Conservation (phyloP, 1,140 invertebrate genomes). For the Agrilus planipennis region DNA sequence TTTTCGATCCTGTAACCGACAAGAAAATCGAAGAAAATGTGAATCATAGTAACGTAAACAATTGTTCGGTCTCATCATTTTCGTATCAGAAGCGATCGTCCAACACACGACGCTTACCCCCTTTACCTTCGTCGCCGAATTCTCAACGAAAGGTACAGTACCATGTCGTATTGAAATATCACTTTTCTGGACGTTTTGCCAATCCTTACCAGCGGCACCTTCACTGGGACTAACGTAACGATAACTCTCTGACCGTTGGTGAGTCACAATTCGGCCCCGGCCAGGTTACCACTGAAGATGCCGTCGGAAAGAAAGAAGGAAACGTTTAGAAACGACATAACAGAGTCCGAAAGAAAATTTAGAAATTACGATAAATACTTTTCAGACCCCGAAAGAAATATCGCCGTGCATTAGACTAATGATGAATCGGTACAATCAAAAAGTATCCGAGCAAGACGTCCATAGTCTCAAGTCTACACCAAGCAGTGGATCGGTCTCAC, state of each 20-base stretch:
- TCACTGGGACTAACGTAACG: too few species aligned
- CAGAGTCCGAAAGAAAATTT: too few species aligned
- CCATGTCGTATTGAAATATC: too few species aligned
- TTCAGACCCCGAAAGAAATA: constrained; percentile 46
- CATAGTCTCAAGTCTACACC: constrained; percentile 34
- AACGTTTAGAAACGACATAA: too few species aligned
- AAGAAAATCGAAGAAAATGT: not conserved
- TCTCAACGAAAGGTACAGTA: constrained; percentile 31
- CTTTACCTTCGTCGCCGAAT: constrained; percentile 43
- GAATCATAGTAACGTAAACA: not conserved
- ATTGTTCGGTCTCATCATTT: not conserved
- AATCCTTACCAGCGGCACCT: too few species aligned
- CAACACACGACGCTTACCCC: constrained; percentile 31
- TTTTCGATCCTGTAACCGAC: constrained; percentile 52
- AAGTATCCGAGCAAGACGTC: constrained; percentile 25
- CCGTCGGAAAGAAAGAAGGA: too few species aligned
- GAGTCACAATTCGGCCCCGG: too few species aligned
- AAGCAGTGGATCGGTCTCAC: constrained; percentile 45
- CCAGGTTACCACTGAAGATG: too few species aligned
- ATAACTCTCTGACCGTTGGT: too few species aligned
- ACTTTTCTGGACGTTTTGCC: too few species aligned
- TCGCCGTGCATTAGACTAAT: constrained; percentile 53
- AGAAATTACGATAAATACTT: too few species aligned
- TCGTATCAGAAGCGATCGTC: constrained; percentile 3
- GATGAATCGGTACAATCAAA: constrained; percentile 50